A percentile compares a stretch with the other conserved stretches of the same genome.
Evolutionary conservation across 1,140 invertebrate species (phyloP).

Genomic region (Potamilus streckersoni): DNA sequence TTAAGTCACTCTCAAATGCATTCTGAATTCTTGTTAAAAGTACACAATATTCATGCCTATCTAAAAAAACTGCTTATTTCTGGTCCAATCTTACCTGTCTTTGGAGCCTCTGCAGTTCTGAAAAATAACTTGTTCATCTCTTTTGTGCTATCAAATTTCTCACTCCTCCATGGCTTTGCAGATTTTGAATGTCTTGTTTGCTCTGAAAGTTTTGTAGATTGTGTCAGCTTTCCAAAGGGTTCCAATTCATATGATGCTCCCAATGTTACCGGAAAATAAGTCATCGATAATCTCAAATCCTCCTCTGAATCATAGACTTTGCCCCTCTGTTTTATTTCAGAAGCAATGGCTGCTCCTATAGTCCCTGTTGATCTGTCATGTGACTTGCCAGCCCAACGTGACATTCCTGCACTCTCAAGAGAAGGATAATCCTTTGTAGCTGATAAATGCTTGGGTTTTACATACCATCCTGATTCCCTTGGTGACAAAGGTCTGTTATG

Average conservation of each 20-base stretch:
- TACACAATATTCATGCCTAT: neutral
- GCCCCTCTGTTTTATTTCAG: neutral
- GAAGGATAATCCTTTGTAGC: constrained; percentile 24
- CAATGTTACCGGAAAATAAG: constrained; percentile 22
- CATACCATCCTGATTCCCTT: constrained; percentile 28
- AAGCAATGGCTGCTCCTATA: no score
- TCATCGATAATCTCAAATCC: constrained; percentile 10
- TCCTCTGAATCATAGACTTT: constrained; percentile 15
- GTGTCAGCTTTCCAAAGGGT: constrained; percentile 8
- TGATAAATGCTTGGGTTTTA: constrained; percentile 25
- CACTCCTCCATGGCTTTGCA: neutral
- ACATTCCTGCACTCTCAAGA: constrained; percentile 21
- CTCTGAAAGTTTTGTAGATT: constrained; percentile 14
- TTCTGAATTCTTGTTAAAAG: neutral
- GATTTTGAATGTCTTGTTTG: constrained; percentile 19
- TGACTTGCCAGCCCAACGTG: constrained; percentile 10
- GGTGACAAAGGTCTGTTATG: constrained; percentile 22
- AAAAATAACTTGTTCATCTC: constrained; percentile 24
- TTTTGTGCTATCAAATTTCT: constrained; percentile 8
- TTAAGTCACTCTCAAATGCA: no score
- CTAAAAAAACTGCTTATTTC: neutral
- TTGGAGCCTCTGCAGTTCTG: constrained; percentile 30
- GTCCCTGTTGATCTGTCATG: neutral
- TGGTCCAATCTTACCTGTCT: constrained; percentile 24
- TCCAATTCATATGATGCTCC: constrained; percentile 26